phyloP scores from a whole-genome alignment of 2,797 vertebrate species.

The Serranus cabrilla region DNA sequence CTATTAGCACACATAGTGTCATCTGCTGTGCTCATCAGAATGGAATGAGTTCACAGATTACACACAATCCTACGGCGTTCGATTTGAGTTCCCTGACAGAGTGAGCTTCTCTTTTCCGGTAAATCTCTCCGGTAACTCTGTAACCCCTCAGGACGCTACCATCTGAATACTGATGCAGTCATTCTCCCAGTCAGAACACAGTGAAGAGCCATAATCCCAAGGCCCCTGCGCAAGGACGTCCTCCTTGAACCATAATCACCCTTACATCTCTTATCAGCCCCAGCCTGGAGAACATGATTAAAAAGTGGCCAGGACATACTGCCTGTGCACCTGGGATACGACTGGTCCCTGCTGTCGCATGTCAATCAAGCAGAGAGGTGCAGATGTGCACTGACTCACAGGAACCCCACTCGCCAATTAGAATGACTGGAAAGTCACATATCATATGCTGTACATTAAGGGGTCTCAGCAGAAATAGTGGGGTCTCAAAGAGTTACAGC shows the following conservation, averaged over 20 bases:
- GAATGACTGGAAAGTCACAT: conserved; percentile 48
- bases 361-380: conserved; percentile 77
- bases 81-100: conserved; percentile 50
- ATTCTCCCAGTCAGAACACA: conserved; percentile 66
- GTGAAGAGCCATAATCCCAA: conserved; percentile 77
- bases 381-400: conserved; percentile 57
- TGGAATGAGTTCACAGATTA: conserved; percentile 70
- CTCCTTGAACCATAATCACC: conserved; percentile 84
- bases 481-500: conserved; percentile 10
- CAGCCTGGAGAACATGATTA: conserved; percentile 79
- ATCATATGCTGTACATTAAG: conserved; percentile 47
- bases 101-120: conserved; percentile 45
- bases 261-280: conserved; percentile 82
- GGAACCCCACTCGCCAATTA: conserved; percentile 70
- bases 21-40: conserved; percentile 67
- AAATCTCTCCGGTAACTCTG: conserved; percentile 69
- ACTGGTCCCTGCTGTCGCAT: conserved; percentile 58
- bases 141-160: conserved; percentile 60
- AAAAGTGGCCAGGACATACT: conserved; percentile 75
- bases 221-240: conserved; percentile 77
- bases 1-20: conserved; percentile 60
- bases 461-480: conserved; percentile 23
- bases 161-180: conserved; percentile 81
- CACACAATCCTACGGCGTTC: conserved; percentile 55
- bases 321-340: conserved; percentile 68